These are phyloP conservation scores for Ibycter americanus DNA, from an alignment of 2,797 vertebrate species.

Conservation along the genomic window DNA sequence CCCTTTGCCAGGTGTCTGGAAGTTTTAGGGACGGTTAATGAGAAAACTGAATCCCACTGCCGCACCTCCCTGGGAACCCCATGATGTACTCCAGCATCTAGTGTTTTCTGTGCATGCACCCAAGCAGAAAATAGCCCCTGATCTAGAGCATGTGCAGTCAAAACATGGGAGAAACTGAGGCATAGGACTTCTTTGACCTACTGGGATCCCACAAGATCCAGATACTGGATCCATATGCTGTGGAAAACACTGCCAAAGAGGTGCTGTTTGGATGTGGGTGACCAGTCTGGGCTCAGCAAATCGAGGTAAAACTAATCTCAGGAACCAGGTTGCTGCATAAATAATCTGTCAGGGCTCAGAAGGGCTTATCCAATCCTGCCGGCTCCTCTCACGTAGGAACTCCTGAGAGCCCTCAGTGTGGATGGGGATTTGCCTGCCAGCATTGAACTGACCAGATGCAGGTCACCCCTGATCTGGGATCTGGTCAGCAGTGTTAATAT, in stretches of 20 bases:
- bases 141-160: not conserved
- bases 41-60: not conserved
- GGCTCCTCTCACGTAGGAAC: not conserved
- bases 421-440: not conserved
- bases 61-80: rapidly evolving
- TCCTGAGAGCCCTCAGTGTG: not conserved
- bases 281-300: not conserved
- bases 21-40: not conserved
- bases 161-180: not conserved
- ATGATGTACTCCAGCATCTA: not conserved
- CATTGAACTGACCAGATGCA: not conserved
- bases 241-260: not conserved
- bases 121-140: not conserved
- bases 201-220: not conserved
- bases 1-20: not conserved
- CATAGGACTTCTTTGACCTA: not conserved
- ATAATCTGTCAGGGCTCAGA: not conserved
- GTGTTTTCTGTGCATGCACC: too few relatives aligned
- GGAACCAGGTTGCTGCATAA: not conserved
- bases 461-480: not conserved
- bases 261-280: not conserved
- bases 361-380: rapidly evolving
- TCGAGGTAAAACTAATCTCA: not conserved
- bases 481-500: not conserved
- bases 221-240: not conserved